These are phyloP conservation scores for Neofelis nebulosa DNA, from an alignment of 2,113 vertebrate species.

Conservation along the genomic window DNA sequence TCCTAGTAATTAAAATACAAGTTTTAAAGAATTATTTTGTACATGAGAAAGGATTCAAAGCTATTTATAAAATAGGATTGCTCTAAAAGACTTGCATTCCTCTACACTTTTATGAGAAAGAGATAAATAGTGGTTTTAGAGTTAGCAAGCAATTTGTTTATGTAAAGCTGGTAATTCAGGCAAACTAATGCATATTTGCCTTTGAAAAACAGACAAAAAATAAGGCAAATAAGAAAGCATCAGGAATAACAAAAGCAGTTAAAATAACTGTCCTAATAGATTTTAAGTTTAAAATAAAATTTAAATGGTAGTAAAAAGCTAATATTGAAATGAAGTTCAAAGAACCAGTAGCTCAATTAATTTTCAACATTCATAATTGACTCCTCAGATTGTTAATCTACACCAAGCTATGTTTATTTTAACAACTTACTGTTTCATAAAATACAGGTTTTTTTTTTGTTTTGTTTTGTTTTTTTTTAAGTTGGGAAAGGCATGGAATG, in stretches of 20 bases:
- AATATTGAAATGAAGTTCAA: background rate
- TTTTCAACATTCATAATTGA: background rate
- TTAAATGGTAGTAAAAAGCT: background rate
- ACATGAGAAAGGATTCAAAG: background rate
- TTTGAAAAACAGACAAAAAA: background rate
- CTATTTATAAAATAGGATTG: conserved; percentile 16
- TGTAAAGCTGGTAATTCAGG: background rate
- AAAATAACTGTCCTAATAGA: background rate
- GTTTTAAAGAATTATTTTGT: conserved; percentile 17
- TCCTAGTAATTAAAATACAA: background rate
- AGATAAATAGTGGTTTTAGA: conserved; percentile 3
- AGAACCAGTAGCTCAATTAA: background rate
- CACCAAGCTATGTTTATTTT: background rate
- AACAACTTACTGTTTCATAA: conserved; percentile 1
- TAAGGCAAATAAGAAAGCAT: background rate
- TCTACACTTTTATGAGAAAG: background rate
- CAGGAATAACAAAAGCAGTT: background rate
- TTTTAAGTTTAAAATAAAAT: conserved; percentile 38
- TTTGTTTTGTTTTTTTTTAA: background rate
- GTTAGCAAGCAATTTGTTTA: background rate
- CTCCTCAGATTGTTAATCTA: background rate
- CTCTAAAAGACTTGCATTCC: background rate
- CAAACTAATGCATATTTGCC: background rate
- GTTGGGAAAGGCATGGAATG: background rate
- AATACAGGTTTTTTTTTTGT: background rate